Base-by-base conservation (phyloP, 1,140 invertebrate species). In the Rhizoglyphus robini region DNA sequence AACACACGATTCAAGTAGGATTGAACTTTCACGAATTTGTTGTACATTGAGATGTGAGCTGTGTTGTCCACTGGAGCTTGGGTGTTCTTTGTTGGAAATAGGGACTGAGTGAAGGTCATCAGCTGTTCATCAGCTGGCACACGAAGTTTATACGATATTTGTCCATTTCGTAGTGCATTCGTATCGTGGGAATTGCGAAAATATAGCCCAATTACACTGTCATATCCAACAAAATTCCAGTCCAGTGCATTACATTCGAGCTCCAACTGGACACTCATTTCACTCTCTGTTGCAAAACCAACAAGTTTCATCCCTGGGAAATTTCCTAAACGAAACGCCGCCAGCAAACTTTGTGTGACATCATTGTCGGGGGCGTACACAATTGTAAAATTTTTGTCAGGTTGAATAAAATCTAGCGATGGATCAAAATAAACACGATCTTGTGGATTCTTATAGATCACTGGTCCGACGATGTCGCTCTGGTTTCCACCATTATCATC, bases 301-400 rank as follows among this genome's bases (percentile, higher is more conserved):
- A n/a, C n/a, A n/a, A n/a, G n/a, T n/a, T n/a, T n/a, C n/a, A n/a
- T n/a, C n/a, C n/a, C n/a, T n/a, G n/a, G n/a, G n/a, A 41, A n/a
- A 64, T n/a, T n/a, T 30, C 27, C 41, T n/a, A n/a, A 51, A 41
- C 13, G 5, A 36, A 11, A 64, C 11, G 13, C 63, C 34, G 18
- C 11, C 63, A 64, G 48, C 29, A 64, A 25, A 38, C 51, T 64
- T n/a, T 51, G 18, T 13, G 63, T 64, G 27, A 64, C 48, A 23
- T 64, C 63, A 38, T 64, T 64, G 8, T 36, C 63, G 25, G 63
- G 63, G 25, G 64, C 62, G 31, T 65, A 65, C 29, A 59, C 25
- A 25, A 60, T n/a, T n/a, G n/a, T n/a, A n/a, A n/a, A n/a, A n/a
- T n/a, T n/a, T n/a, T n/a, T n/a, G n/a, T n/a, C n/a, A n/a, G n/a